Base-by-base conservation (phyloP, 2,113 vertebrate genomes). In the Megaceryle torquata region DNA sequence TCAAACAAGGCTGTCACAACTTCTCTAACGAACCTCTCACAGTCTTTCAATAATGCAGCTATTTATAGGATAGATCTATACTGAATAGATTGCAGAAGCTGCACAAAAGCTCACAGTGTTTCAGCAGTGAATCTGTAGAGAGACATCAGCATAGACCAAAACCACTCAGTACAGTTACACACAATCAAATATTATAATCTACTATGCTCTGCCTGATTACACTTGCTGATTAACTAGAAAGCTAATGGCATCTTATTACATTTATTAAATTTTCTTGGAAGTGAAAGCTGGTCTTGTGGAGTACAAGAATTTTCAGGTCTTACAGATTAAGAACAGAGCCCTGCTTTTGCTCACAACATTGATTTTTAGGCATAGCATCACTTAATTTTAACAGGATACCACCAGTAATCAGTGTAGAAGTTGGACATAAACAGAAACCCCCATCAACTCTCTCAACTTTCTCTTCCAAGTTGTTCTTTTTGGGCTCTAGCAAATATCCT, bases 21-120 rank as follows among this genome's bases (percentile, higher is more conserved):
- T 78, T 75, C 86, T 78, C 76, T 95, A 94, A 93, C 82, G 93
- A 97, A 75, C 76, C 43, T 86, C 93, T 92, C 54, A 9, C 33
- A 64, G 64, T 53, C 80, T 78, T 74, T 75, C 80, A 85, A 64
- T 88, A 96, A 80, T 24, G 76, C 8, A 15, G 82, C 95, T 95
- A 94, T 95, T 93, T 95, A 88, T 93, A 97, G 88, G 64, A 50
- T 21, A 18, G 25, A 59, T 51, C 92, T 81, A 86, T 61, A 56
- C 56, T 46, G 75, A 94, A 93, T 86, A 95, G 85, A 75, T 71
- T 39, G 91, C 43, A 87, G 86, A 70, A 87, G 87, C 87, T 60
- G 75, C 91, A 90, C 81, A 91, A 91, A 92, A 95, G 83, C 86
- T 67, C 39, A 3, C 31, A 72, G 84, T 95, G 83, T 89, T 96